These are phyloP conservation scores for Morelia viridis DNA, from an alignment of 2,797 vertebrate species.

Conservation along the genomic window DNA sequence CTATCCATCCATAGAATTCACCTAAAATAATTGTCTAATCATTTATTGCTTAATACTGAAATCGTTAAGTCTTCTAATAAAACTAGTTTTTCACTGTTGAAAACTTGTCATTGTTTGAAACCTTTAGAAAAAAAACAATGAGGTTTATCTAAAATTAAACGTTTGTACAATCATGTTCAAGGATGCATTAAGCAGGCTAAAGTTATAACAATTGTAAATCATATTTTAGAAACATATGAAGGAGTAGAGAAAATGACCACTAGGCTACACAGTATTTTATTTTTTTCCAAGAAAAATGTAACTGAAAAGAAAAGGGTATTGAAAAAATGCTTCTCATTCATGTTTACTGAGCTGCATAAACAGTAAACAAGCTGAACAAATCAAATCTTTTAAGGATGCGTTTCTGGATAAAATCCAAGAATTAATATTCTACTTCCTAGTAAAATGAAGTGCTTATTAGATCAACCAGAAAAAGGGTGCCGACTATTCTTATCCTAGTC, in stretches of 20 bases:
- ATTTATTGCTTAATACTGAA: background rate
- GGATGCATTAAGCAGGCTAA: background rate
- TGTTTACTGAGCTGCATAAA: background rate
- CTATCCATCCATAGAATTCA: background rate
- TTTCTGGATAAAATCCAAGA: conserved; percentile 30
- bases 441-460: conserved; percentile 37
- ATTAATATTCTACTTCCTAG: conserved; percentile 29
- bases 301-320: background rate
- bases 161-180: background rate
- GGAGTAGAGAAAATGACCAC: background rate
- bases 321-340: background rate
- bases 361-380: conserved; percentile 20
- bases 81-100: background rate
- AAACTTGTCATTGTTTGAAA: background rate
- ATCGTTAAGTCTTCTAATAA: background rate
- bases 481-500: conserved; percentile 25
- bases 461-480: conserved; percentile 40
- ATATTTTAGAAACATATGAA: background rate
- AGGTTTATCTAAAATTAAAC: background rate
- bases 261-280: background rate
- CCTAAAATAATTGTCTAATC: background rate
- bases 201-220: background rate
- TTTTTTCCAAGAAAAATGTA: background rate
- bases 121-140: background rate
- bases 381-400: background rate